These are phyloP conservation scores for Bombus difficillimus DNA, from an alignment of 1,140 invertebrate species.

Conservation along the genomic window DNA sequence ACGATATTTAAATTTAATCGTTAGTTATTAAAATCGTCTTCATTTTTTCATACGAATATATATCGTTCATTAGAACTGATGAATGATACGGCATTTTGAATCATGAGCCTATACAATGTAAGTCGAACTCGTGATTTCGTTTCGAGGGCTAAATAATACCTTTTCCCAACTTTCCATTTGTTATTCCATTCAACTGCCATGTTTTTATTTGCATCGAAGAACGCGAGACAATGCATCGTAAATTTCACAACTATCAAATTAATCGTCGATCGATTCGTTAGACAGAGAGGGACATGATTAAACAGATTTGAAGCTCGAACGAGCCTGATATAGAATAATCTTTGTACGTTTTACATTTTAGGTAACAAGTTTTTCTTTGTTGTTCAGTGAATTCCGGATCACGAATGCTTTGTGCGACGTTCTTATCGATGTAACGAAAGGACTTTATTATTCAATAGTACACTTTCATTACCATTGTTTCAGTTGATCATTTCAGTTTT, in stretches of 20 bases:
- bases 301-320: not conserved
- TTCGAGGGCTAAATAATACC: conserved; percentile 1
- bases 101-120: not conserved
- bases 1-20: not conserved
- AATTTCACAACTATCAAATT: conserved; percentile 27
- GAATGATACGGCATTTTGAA: not conserved
- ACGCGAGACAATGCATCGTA: conserved; percentile 17
- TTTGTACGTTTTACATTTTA: not conserved
- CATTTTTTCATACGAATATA: not conserved
- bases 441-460: not conserved
- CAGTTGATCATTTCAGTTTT: not conserved
- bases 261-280: conserved; percentile 55
- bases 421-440: not conserved
- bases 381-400: not conserved
- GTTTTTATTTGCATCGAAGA: conserved; percentile 23
- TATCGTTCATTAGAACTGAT: not conserved
- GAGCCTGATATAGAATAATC: not conserved
- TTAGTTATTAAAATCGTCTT: not conserved
- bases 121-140: not conserved
- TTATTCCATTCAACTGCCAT: conserved; percentile 23
- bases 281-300: conserved; percentile 31
- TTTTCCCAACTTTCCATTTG: conserved; percentile 9
- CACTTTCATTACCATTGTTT: not conserved
- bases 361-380: not conserved
- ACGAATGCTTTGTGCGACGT: not conserved